These are phyloP conservation scores for Cyclopterus lumpus DNA, from an alignment of 2,797 vertebrate genomes.

Conservation along the genomic window DNA sequence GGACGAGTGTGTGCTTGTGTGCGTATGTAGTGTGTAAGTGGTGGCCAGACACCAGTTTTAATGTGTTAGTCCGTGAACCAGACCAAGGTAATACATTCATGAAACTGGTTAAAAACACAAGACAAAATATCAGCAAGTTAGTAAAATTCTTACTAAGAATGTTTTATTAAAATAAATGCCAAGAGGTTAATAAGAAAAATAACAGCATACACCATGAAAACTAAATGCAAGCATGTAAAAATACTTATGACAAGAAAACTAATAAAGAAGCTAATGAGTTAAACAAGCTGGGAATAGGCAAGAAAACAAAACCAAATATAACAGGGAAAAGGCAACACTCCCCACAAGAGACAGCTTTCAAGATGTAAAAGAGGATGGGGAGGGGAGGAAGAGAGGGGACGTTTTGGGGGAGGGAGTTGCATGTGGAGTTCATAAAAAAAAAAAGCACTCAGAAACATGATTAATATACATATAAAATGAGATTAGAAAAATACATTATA, in stretches of 20 bases:
- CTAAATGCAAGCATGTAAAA: constrained; percentile 92
- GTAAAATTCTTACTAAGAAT: constrained; percentile 93
- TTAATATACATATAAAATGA: constrained; percentile 92
- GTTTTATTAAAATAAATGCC: constrained; percentile 93
- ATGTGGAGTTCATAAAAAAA: constrained; percentile 75
- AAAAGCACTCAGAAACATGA: constrained; percentile 83
- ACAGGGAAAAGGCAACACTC: constrained; percentile 85
- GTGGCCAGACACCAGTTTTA: constrained; percentile 85
- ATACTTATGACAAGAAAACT: constrained; percentile 88
- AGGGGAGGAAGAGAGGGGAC: constrained; percentile 46
- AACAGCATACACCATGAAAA: constrained; percentile 92
- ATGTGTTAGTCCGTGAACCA: constrained; percentile 90
- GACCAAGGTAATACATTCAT: constrained; percentile 88
- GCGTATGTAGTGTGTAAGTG: constrained; percentile 59
- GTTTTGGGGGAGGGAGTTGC: constrained; percentile 52
- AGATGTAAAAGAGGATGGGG: constrained; percentile 73
- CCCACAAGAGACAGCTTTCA: constrained; percentile 80
- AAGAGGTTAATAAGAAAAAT: constrained; percentile 91
- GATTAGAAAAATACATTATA: constrained; percentile 94
- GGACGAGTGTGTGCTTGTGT: constrained; percentile 17
- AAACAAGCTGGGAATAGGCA: constrained; percentile 88
- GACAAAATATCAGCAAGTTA: constrained; percentile 91
- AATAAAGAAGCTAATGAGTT: constrained; percentile 89
- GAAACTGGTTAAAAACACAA: constrained; percentile 90
- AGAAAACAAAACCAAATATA: constrained; percentile 81